These are phyloP conservation scores for Mirza zaza DNA, from an alignment of 2,113 vertebrate species.

Conservation along the genomic window DNA sequence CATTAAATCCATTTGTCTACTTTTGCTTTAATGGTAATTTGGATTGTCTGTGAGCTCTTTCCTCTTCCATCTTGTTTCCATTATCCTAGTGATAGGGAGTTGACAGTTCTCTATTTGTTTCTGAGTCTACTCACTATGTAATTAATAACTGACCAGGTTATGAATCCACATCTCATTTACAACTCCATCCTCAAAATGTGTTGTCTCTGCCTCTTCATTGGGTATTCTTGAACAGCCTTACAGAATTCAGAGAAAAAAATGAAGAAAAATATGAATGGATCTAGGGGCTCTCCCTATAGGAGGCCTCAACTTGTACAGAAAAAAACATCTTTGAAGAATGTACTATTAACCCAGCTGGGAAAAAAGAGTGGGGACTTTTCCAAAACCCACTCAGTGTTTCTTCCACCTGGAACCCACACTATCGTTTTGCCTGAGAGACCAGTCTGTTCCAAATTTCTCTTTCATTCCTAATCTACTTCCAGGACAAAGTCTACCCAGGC, in stretches of 20 bases:
- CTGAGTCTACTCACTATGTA: background rate
- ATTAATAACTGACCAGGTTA: background rate
- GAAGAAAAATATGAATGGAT: background rate
- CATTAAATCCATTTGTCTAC: background rate
- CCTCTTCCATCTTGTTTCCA: background rate
- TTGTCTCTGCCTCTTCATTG: background rate
- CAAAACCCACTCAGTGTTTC: background rate
- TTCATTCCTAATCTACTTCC: background rate
- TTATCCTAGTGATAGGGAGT: background rate
- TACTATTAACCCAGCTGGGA: background rate
- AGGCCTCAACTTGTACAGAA: background rate
- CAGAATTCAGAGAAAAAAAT: background rate
- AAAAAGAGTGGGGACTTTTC: background rate
- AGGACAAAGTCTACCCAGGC: conserved; percentile 24
- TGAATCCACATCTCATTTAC: background rate
- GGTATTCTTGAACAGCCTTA: background rate
- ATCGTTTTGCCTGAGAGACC: background rate
- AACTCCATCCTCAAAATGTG: background rate
- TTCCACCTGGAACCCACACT: background rate
- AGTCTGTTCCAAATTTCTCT: conserved; percentile 28
- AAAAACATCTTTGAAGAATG: background rate
- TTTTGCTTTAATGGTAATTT: background rate
- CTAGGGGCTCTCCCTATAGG: background rate
- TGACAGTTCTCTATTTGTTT: background rate
- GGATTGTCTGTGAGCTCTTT: background rate